phyloP scores from a whole-genome alignment of 2,797 vertebrate genomes.

The Dallia pectoralis region DNA sequence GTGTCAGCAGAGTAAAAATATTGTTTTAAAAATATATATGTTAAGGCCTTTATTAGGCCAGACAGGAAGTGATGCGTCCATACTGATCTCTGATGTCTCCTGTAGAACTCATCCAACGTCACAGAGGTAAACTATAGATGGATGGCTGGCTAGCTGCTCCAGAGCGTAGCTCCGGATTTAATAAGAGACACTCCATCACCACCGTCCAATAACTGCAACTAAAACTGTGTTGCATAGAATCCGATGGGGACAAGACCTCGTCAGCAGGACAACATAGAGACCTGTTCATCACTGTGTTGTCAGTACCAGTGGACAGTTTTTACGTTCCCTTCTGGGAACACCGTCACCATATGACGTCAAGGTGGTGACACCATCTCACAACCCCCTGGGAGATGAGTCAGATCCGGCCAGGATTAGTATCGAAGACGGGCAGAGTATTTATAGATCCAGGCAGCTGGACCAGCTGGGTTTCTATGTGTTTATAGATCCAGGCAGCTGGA shows the following conservation, averaged over 20 bases:
- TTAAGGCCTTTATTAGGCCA: constrained; percentile 4
- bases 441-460: neutral
- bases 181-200: too few relatives aligned
- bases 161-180: neutral
- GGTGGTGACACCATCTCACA: neutral
- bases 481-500: neutral
- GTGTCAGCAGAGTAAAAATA: neutral
- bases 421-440: neutral
- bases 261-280: neutral
- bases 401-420: neutral
- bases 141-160: too few relatives aligned
- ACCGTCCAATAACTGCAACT: constrained; percentile 4
- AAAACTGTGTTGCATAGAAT: neutral
- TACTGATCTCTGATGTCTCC: too few relatives aligned
- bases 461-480: neutral
- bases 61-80: constrained; percentile 3
- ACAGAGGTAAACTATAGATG: neutral
- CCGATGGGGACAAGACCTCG: neutral
- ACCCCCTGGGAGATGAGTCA: neutral
- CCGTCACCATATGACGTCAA: too few relatives aligned
- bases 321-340: neutral
- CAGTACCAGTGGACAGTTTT: neutral
- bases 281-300: neutral
- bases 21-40: neutral
- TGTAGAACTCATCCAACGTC: neutral